Evolutionary conservation across 2,113 vertebrate genomes (phyloP).

Genomic region (Eonycteris spelaea): DNA sequence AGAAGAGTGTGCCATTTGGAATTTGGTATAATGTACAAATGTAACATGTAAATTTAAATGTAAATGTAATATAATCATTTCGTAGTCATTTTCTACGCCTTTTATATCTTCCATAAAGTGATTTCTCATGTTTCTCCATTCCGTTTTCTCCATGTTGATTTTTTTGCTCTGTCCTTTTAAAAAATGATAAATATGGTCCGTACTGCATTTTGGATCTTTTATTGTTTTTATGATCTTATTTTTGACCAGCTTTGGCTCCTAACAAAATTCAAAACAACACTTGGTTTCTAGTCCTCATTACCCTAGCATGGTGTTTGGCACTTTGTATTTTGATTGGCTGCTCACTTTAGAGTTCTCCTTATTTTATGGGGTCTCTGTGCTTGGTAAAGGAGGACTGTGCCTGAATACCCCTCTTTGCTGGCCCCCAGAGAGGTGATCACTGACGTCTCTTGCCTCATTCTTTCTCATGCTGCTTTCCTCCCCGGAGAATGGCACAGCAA

Average conservation of each 20-base stretch:
- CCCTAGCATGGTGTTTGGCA: not conserved
- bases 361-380: not conserved
- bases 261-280: not conserved
- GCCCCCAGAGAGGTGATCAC: not conserved
- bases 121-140: constrained; percentile 30
- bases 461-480: not conserved
- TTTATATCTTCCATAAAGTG: not conserved
- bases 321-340: not conserved
- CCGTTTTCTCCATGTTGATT: not conserved
- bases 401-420: not conserved
- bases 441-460: not conserved
- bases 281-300: constrained; percentile 5
- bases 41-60: not conserved
- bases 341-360: not conserved
- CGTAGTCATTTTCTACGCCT: not conserved
- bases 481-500: not conserved
- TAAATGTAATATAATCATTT: not conserved
- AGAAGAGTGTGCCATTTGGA: not conserved
- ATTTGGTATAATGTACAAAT: not conserved
- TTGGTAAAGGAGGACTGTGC: not conserved
- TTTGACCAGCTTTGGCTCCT: not conserved
- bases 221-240: not conserved
- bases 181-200: not conserved
- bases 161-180: not conserved
- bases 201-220: not conserved